Percentiles rank a stretch among this genome's conserved stretches.
Evolutionary conservation across 2,888 invertebrate species (phyloP).

Genomic region (Biston stratarius): DNA sequence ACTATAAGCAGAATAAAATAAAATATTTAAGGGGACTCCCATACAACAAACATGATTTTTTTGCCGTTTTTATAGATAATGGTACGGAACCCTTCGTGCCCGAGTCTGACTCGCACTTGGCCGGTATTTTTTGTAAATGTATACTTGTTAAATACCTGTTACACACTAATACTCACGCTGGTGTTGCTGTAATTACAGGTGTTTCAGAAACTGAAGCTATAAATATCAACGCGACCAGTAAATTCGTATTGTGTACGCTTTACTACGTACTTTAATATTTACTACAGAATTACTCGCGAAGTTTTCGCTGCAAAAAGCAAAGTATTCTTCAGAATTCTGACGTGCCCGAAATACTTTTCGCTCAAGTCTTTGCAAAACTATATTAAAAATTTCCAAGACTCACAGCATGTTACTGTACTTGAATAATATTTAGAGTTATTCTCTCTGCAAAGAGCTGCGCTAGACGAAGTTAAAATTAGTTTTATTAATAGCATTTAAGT

Average conservation of each 20-base stretch:
- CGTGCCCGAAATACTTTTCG: slow-evolving; percentile 24
- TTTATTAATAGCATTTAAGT: slow-evolving; percentile 31
- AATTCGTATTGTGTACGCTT: background rate
- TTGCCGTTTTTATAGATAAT: too few relatives aligned
- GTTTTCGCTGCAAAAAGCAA: slow-evolving; percentile 17
- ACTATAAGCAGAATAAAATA: too few relatives aligned
- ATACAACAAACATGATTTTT: too few relatives aligned
- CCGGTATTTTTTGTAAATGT: too few relatives aligned
- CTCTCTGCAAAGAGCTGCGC: slow-evolving; percentile 33
- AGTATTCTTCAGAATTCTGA: slow-evolving; percentile 19
- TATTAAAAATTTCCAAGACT: slow-evolving; percentile 35
- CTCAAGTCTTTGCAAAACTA: slow-evolving; percentile 29
- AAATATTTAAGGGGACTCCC: too few relatives aligned
- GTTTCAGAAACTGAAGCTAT: too few relatives aligned
- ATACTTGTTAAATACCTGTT: background rate
- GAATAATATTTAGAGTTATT: slow-evolving; percentile 35
- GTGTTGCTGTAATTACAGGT: too few relatives aligned
- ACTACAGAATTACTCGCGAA: slow-evolving; percentile 1
- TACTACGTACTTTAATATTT: slow-evolving; percentile 3
- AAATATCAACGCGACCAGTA: too few relatives aligned
- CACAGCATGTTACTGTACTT: slow-evolving; percentile 34
- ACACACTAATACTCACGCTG: background rate
- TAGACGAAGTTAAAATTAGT: slow-evolving; percentile 38
- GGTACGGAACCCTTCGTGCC: too few relatives aligned
- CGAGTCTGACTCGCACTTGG: too few relatives aligned